A percentile compares a stretch with the other conserved stretches of the same genome.
These are phyloP conservation scores for Halocynthia roretzi DNA, from an alignment of 23 tunicate genomes.

Conservation along the genomic window DNA sequence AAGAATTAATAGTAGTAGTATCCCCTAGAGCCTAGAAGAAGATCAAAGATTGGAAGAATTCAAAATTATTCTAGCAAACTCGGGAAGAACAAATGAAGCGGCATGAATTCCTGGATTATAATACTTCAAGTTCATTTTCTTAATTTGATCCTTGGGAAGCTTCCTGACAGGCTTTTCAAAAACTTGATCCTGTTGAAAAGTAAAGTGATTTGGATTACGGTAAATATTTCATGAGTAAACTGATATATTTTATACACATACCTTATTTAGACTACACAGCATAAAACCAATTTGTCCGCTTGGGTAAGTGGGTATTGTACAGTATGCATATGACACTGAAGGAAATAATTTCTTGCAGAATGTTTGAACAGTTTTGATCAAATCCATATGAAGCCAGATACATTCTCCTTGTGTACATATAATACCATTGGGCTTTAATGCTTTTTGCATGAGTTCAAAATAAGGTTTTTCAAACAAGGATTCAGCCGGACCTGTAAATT, in stretches of 20 bases:
- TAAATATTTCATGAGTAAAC: background rate
- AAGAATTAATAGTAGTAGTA: no score
- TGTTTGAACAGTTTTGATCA: slow-evolving; percentile 62
- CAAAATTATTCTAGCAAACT: slow-evolving; percentile 38
- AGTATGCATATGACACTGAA: slow-evolving; percentile 47
- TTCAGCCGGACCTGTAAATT: slow-evolving; percentile 70
- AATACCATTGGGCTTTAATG: slow-evolving; percentile 59
- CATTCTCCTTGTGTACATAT: slow-evolving; percentile 92
- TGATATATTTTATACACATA: background rate
- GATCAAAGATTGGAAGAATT: background rate
- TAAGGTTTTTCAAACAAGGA: slow-evolving; percentile 75
- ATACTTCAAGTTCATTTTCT: slow-evolving; percentile 53
- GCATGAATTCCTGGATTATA: slow-evolving; percentile 69
- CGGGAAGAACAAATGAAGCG: slow-evolving; percentile 86
- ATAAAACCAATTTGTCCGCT: slow-evolving; percentile 95
- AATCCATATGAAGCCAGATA: slow-evolving; percentile 69
- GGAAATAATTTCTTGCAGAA: slow-evolving; percentile 77
- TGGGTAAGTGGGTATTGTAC: slow-evolving; percentile 89
- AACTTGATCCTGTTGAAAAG: slow-evolving; percentile 32
- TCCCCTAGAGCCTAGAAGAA: background rate
- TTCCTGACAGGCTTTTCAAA: slow-evolving; percentile 58
- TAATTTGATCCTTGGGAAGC: slow-evolving; percentile 37
- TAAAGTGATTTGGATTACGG: background rate
- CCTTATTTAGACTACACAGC: slow-evolving; percentile 57
- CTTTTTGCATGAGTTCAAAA: slow-evolving; percentile 53